Base-by-base conservation (phyloP, 2,113 vertebrate genomes). In the Nibea coibor region DNA sequence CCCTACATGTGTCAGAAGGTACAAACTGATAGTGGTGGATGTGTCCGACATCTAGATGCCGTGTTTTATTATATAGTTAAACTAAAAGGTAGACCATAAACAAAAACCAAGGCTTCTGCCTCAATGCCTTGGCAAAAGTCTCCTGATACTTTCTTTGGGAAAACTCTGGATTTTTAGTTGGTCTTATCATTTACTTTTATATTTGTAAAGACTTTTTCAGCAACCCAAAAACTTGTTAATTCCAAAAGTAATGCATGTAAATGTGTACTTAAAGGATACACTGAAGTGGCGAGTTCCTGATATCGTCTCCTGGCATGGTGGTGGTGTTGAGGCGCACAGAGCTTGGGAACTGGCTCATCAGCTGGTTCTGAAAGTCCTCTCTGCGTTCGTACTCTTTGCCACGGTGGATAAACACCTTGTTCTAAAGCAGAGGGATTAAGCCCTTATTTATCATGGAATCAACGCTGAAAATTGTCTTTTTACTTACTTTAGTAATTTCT, bases 371-470 rank as follows among this genome's bases (percentile, higher is more conserved):
- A 92, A 99, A 99, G 78, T 99, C 98, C 88, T 99, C 98, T 76
- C 97, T 95, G 39, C 98, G 95, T 90, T 99, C 98, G 1, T 99
- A 99, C 75, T 99, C 98, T 78, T 99, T 98, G 10, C 98, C 98
- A 0, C 98, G 96, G 86, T 99, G 97, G 91, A 99, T 99, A 90
- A 99, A 99, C 56, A 99, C 96, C 90, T 98, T 99, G 94, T 99
- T 98, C 98, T 99, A 94, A 51, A 89, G 65, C 17, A 72, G 0
- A 31, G 45, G 17, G 17, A 47, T 39, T 26, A 24, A 22, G 14
- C 5, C 19, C 2, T 7, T 26, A 7, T 28, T 62, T 31, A 59
- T 79, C 16, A 19, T n/a, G 2, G 58, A 1, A 64, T 31, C 28
- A 42, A 24, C 16, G 53, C 10, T 11, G 35, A 45, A 15, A 1